Evolutionary conservation across 2,113 vertebrate genomes (phyloP).

Genomic region (Malurus cyaneus): DNA sequence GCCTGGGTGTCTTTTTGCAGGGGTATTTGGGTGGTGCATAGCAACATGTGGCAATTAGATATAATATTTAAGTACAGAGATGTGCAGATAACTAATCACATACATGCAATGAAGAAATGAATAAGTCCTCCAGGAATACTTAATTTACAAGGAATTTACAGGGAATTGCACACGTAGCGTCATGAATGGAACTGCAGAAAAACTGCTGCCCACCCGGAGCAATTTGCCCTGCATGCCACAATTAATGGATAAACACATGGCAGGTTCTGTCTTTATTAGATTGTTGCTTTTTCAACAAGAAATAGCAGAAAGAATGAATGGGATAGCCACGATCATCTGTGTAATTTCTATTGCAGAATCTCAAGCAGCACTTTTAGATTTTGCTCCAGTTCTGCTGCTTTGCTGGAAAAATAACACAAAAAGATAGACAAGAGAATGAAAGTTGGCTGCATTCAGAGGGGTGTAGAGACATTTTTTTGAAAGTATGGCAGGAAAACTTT

Average conservation of each 20-base stretch:
- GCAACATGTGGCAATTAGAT: background rate
- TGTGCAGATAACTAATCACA: background rate
- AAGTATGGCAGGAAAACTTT: background rate
- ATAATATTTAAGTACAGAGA: too few species aligned
- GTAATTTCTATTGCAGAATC: rapidly evolving
- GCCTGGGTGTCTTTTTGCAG: background rate
- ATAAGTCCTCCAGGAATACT: background rate
- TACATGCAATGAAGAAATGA: background rate
- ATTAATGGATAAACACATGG: background rate
- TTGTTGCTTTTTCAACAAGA: background rate
- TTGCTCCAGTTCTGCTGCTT: background rate
- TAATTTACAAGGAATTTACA: background rate
- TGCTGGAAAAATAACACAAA: background rate
- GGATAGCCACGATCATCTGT: too few species aligned
- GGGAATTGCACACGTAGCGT: background rate
- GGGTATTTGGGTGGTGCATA: background rate
- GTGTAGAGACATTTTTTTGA: background rate
- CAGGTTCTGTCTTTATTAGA: background rate
- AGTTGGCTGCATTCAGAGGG: background rate
- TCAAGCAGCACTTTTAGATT: background rate
- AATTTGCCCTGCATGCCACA: background rate
- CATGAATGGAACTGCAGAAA: background rate
- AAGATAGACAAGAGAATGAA: background rate
- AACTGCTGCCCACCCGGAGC: background rate
- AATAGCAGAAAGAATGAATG: background rate